A percentile compares a stretch with the other conserved stretches of the same genome.
phyloP scores from a whole-genome alignment of 2,797 vertebrate genomes.

The Acanthurus leucopareius region DNA sequence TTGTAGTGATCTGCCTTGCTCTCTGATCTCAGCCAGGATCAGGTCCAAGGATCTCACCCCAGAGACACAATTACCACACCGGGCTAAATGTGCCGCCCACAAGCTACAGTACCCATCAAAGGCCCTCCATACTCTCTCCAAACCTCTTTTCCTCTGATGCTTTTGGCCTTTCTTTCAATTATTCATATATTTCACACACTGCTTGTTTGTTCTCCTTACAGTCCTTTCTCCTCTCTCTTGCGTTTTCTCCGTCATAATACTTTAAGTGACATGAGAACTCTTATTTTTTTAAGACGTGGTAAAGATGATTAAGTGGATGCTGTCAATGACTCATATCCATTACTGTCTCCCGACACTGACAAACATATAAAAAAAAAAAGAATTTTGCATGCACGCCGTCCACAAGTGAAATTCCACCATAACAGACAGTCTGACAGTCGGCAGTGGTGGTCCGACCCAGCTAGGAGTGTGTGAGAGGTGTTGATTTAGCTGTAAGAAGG shows the following conservation, averaged over 20 bases:
- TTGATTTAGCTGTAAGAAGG: conserved; percentile 88
- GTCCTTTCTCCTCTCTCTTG: background rate
- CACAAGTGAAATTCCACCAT: conserved; percentile 12
- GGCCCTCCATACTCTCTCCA: conserved; percentile 45
- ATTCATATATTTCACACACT: conserved; percentile 45
- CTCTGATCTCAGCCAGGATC: conserved; percentile 77
- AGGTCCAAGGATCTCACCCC: conserved; percentile 76
- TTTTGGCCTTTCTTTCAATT: conserved; percentile 51
- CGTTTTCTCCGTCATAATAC: background rate
- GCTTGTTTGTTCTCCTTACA: conserved; percentile 19
- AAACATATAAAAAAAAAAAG: background rate
- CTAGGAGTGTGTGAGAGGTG: conserved; percentile 76
- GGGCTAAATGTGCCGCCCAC: conserved; percentile 78
- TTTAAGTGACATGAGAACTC: conserved; percentile 16
- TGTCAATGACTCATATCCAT: background rate
- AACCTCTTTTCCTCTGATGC: conserved; percentile 48
- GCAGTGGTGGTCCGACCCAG: conserved; percentile 67
- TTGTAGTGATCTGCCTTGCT: conserved; percentile 57
- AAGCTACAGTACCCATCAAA: conserved; percentile 73
- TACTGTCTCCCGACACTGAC: background rate
- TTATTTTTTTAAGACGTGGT: background rate
- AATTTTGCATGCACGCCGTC: background rate
- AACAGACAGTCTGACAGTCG: conserved; percentile 37
- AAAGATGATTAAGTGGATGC: conserved; percentile 8
- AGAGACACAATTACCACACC: conserved; percentile 83